Evolutionary conservation across 2,888 invertebrate species (phyloP), one percentile per base, ranked within the genome.

Genomic region (Polymixis lichenea): DNA sequence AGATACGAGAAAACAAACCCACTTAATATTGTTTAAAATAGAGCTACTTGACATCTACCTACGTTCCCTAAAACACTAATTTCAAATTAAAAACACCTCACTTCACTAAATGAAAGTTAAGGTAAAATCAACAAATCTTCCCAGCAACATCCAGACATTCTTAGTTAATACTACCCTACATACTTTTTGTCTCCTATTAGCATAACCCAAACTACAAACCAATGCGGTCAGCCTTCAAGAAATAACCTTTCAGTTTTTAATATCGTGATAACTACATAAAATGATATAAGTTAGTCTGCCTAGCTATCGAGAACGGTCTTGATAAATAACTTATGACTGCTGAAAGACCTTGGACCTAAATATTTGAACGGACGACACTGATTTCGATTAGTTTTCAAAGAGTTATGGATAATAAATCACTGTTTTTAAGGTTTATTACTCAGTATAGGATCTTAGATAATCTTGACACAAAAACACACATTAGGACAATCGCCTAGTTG

Each of bases 341-440:
- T 19, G 13, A 56, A 73, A 68, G 81, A 64, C 87, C 87, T 86
- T 79, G 85, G 64, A 53, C 68, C 83, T 70, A 79, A 74, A 84
- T 78, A 62, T 82, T 75, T 77, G 62, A 73, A 82, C 43, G 58
- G 73, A 81, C 73, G 77, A 78, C 77, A 86, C 80, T 65, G 77
- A 72, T 67, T 72, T 85, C 46, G n/a, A 83, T 72, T 70, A 56
- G 53, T 77, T 77, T 83, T 67, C 49, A 67, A 69, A 67, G 55
- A 53, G 58, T 74, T 82, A 70, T 70, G 55, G 51, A 70, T 66
- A 53, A 79, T 79, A 79, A 71, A 79, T 55, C 72, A 49, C 11
- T 19, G 38, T 6, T 17, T 2, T 46, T 55, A 69, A 69, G 17
- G 46, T 77, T 71, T 38, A 49, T 43, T 68, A 22, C n/a, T 17